Evolutionary conservation across 2,113 vertebrate species (phyloP).

Genomic region (Conger conger): DNA sequence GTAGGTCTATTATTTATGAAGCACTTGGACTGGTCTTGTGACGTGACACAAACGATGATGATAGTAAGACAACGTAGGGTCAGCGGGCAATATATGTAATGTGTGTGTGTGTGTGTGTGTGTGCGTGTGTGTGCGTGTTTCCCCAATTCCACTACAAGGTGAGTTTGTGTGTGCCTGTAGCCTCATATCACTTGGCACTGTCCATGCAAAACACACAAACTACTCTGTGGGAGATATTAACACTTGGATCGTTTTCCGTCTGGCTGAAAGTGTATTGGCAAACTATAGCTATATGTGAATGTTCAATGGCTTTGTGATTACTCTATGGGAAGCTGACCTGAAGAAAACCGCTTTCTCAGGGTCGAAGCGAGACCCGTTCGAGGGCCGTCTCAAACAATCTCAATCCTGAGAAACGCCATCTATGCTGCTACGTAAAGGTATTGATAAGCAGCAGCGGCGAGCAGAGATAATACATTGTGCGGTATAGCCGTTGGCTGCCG

Average conservation of each 20-base stretch:
- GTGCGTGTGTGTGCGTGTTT: too few relatives aligned
- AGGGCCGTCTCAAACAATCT: neutral
- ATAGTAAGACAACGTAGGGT: neutral
- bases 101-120: too few relatives aligned
- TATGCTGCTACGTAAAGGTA: neutral
- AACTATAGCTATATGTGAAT: neutral
- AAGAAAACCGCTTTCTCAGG: neutral
- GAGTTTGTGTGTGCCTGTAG: too few relatives aligned
- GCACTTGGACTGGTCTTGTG: neutral
- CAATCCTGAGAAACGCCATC: neutral
- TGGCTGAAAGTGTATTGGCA: too few relatives aligned
- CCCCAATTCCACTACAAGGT: too few relatives aligned
- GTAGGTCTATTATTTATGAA: neutral
- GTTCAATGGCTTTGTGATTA: neutral
- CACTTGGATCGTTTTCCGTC: too few relatives aligned
- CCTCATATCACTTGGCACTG: too few relatives aligned
- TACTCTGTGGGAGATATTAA: too few relatives aligned
- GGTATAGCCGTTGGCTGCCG: neutral
- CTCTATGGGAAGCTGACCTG: neutral
- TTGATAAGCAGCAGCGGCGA: neutral
- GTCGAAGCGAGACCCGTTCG: neutral
- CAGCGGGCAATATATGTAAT: neutral
- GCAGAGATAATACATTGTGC: neutral
- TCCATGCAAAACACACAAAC: too few relatives aligned
- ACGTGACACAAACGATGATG: neutral